Evolutionary conservation across 2,113 vertebrate species (phyloP).

Genomic region (Galemys pyrenaicus): DNA sequence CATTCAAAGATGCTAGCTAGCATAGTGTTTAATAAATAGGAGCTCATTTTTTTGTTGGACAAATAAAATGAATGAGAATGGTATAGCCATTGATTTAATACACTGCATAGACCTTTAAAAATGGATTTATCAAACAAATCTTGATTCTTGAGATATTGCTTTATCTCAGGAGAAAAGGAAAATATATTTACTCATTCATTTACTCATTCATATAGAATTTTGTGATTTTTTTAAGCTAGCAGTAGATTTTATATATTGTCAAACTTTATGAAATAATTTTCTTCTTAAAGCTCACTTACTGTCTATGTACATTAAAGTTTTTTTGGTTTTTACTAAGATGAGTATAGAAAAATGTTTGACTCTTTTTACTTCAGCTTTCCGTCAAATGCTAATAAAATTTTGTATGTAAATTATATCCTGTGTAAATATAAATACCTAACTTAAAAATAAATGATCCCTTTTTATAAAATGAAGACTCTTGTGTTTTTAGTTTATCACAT

Average conservation of each 20-base stretch:
- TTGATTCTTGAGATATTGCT: slow-evolving; percentile 9
- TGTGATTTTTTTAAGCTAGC: neutral
- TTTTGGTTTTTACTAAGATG: neutral
- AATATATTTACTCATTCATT: slow-evolving; percentile 10
- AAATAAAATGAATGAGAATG: slow-evolving; percentile 24
- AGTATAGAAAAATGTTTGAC: neutral
- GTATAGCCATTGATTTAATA: neutral
- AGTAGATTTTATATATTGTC: neutral
- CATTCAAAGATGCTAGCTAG: neutral
- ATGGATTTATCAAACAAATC: neutral
- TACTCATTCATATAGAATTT: slow-evolving; percentile 16
- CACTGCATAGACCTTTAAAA: neutral
- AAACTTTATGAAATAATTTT: slow-evolving; percentile 36
- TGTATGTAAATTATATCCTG: neutral
- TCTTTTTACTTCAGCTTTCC: slow-evolving; percentile 41
- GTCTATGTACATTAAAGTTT: neutral
- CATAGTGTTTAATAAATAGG: neutral
- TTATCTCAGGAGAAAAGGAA: slow-evolving; percentile 39
- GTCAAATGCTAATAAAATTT: slow-evolving; percentile 50
- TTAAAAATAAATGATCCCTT: slow-evolving; percentile 50
- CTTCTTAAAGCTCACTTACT: neutral
- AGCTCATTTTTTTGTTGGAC: neutral
- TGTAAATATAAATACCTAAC: slow-evolving; percentile 30
- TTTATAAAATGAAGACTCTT: slow-evolving; percentile 40
- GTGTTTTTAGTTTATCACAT: slow-evolving; percentile 15